Evolutionary conservation across 2,113 vertebrate species (phyloP).

Genomic region (Murina feae): DNA sequence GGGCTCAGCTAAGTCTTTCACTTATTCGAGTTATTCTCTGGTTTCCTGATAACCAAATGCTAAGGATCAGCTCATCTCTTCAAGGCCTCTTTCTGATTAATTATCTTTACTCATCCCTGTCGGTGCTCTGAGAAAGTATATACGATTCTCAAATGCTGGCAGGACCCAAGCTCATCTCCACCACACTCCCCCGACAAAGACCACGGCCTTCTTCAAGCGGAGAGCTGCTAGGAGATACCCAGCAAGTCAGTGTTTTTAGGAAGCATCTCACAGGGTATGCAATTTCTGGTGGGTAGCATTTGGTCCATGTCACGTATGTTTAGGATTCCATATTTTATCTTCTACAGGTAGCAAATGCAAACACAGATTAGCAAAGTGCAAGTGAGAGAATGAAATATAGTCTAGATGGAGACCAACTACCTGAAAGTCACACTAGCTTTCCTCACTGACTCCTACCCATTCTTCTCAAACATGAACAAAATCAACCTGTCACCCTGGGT

Average conservation of each 20-base stretch:
- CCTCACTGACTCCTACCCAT: background rate
- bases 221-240: conserved; percentile 57
- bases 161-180: conserved; percentile 52
- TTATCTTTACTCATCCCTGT: conserved; percentile 21
- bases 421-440: background rate
- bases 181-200: conserved; percentile 46
- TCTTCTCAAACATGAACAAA: conserved; percentile 1
- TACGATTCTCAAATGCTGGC: conserved; percentile 59
- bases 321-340: conserved; percentile 67
- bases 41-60: conserved; percentile 58
- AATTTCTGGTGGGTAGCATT: conserved; percentile 64
- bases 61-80: background rate
- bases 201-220: conserved; percentile 40
- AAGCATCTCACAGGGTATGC: background rate
- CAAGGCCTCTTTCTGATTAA: background rate
- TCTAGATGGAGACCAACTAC: conserved; percentile 69
- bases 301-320: conserved; percentile 68
- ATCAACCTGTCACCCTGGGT: background rate
- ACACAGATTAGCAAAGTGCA: conserved; percentile 58
- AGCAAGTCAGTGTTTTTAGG: conserved; percentile 61
- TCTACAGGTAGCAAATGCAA: conserved; percentile 69
- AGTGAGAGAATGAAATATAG: conserved; percentile 66
- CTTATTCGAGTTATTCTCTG: conserved; percentile 69
- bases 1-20: conserved; percentile 64
- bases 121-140: conserved; percentile 62